Conservation (phyloP, 2,888 invertebrate species). For the Hemithea aestivaria region DNA sequence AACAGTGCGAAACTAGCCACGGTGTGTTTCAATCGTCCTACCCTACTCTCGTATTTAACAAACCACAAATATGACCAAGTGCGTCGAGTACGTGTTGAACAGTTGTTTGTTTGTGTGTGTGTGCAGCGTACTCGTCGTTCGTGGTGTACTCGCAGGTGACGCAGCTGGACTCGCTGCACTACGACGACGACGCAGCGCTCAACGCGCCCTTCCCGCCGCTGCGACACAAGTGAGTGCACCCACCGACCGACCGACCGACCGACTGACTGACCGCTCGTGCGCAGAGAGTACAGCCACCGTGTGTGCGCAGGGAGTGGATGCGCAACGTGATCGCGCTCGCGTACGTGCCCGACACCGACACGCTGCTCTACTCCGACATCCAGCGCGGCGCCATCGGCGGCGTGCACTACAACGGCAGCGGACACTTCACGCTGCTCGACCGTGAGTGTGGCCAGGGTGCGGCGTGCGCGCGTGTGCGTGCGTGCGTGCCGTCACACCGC, state of each 20-base stretch:
- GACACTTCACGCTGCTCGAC: conserved; percentile 83
- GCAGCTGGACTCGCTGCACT: conserved; percentile 89
- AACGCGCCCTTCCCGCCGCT: conserved; percentile 89
- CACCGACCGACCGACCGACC: background rate
- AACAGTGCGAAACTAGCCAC: too few species aligned
- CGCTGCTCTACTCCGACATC: conserved; percentile 93
- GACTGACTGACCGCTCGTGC: background rate
- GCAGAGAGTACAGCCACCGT: too few species aligned
- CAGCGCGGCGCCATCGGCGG: conserved; percentile 90
- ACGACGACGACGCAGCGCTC: conserved; percentile 83
- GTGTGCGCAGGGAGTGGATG: conserved; percentile 82
- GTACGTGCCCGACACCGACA: conserved; percentile 84
- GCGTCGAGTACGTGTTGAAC: too few species aligned
- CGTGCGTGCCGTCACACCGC: conserved; percentile 66
- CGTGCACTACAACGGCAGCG: conserved; percentile 88
- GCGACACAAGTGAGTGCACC: conserved; percentile 72
- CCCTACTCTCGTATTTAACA: too few species aligned
- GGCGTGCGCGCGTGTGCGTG: too few species aligned
- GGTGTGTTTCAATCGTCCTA: too few species aligned
- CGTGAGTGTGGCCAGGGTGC: conserved; percentile 79
- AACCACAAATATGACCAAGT: too few species aligned
- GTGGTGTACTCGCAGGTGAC: conserved; percentile 90
- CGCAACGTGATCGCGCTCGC: conserved; percentile 92
- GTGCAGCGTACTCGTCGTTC: conserved; percentile 87
- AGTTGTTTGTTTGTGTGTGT: conserved; percentile 15